A percentile compares a stretch with the other conserved stretches of the same genome.
These are phyloP conservation scores for Ciconia boyciana DNA, from an alignment of 2,113 vertebrate genomes.

Conservation along the genomic window DNA sequence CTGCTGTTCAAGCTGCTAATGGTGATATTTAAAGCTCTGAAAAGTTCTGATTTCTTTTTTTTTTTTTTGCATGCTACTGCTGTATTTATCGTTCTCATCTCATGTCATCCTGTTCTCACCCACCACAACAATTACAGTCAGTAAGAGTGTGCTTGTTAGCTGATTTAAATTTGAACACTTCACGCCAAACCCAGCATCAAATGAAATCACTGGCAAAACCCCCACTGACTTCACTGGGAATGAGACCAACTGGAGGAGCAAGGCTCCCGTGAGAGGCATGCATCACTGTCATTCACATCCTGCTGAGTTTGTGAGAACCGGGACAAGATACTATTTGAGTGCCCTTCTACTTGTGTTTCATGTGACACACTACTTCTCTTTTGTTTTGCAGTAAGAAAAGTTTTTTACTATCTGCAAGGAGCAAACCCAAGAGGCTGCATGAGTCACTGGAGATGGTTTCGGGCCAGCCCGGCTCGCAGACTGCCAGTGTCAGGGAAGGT, in stretches of 20 bases:
- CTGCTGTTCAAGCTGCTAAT: neutral
- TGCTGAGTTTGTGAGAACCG: slow-evolving; percentile 23
- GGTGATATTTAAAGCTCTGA: neutral
- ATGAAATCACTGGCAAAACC: slow-evolving; percentile 32
- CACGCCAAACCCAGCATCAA: neutral
- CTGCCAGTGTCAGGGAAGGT: neutral
- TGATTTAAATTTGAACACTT: neutral
- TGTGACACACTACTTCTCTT: neutral
- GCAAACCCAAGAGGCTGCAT: neutral
- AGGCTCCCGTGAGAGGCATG: neutral
- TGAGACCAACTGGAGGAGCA: slow-evolving; percentile 16
- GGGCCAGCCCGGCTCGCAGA: neutral
- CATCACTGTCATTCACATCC: slow-evolving; percentile 16
- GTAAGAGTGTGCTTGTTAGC: neutral
- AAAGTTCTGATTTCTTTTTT: neutral
- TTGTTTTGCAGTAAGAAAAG: neutral
- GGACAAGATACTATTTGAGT: neutral
- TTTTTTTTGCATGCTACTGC: neutral
- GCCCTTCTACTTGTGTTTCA: neutral
- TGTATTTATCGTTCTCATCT: neutral
- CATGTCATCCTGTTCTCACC: neutral
- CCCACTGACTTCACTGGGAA: slow-evolving; percentile 26
- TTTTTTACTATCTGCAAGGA: neutral
- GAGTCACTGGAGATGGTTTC: neutral
- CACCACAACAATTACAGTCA: neutral